Base-by-base conservation (phyloP, 2,113 vertebrate species). In the Corythoichthys intestinalis region DNA sequence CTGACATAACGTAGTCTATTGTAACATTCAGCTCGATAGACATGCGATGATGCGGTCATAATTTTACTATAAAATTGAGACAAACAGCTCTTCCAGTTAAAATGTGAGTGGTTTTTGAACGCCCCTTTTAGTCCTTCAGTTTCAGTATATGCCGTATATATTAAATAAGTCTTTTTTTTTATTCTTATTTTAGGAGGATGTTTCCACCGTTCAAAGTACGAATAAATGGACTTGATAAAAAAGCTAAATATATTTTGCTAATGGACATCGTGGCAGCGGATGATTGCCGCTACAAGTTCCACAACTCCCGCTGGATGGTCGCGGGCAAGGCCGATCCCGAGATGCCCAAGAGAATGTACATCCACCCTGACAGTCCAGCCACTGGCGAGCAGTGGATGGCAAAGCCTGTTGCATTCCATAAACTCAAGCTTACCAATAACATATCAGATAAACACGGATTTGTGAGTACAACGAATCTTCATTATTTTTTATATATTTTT, bases 371-470 rank as follows among this genome's bases (percentile, higher is more conserved):
- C 89, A 98, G 96, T 80, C 96, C 96, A 0, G 96, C 96, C 84
- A 98, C 97, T 0, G 97, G 97, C 4, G 97, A 98, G 89, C 97
- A 99, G 92, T 99, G 97, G 96, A 98, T 99, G 96, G 96, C 96
- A 80, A 99, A 99, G 85, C 95, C 96, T 50, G 96, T 98, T 83
- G 95, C 96, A 64, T 99, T 98, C 82, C 97, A 99, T 85, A 99
- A 99, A 79, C 95, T 99, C 83, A 99, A 99, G 78, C 93, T 99
- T 73, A 99, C 97, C 83, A 99, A 99, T 92, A 99, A 99, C 89
- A 99, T 99, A 84, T 99, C 97, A 1, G 97, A 99, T 91, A 99
- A 99, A 77, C 97, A 99, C 63, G 97, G 97, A 93, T 99, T 99
- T 82, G 97, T 99, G 92, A 98, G 97, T 69, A 2, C 66, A 2